Evolutionary conservation across 1,140 invertebrate genomes (phyloP).

Genomic region (Argopecten irradians): DNA sequence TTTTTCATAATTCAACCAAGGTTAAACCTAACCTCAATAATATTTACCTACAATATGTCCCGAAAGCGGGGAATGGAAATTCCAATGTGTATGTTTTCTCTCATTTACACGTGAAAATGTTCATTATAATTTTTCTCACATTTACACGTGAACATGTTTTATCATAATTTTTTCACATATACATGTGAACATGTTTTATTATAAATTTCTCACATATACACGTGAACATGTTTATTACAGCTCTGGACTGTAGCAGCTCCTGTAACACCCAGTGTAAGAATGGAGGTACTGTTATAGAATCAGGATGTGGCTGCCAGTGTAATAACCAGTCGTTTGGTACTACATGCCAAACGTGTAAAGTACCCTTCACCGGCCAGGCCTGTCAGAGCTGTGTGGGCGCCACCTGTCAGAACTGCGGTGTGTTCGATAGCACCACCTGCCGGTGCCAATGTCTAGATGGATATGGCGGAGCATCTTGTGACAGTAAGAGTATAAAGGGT

Average conservation of each 20-base stretch:
- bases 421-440: constrained; percentile 31
- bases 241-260: not conserved
- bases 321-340: constrained; percentile 33
- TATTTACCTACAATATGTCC: no score
- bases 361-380: constrained; percentile 26
- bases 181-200: no score
- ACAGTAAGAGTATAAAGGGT: no score
- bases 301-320: constrained; percentile 38
- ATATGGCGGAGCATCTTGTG: constrained; percentile 42
- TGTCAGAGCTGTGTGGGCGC: constrained; percentile 33
- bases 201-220: no score
- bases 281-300: constrained; percentile 25
- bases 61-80: no score
- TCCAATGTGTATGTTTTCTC: no score
- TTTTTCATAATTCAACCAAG: no score
- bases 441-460: constrained; percentile 39
- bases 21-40: no score
- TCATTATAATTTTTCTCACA: no score
- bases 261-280: constrained; percentile 30
- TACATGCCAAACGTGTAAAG: constrained; percentile 31
- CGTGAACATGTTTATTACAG: not conserved
- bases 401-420: constrained; percentile 41
- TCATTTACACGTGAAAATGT: no score
- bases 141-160: no score
- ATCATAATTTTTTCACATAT: no score